Base-by-base conservation (phyloP, 2,113 vertebrate species). In the Guaruba guarouba region DNA sequence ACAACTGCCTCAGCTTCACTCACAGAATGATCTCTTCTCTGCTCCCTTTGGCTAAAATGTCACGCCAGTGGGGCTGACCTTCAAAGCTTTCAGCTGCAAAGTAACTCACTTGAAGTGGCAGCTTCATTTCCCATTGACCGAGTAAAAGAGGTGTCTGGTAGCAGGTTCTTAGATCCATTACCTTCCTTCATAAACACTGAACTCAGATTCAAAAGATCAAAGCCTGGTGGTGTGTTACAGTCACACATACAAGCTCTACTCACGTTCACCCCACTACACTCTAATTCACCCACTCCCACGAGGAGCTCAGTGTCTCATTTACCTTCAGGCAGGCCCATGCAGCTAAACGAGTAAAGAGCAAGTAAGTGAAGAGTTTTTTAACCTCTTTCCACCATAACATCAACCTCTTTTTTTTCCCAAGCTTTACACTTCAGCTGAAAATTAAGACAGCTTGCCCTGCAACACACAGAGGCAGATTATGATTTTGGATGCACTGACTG, bases 71-170 rank as follows among this genome's bases (percentile, higher is more conserved):
- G 86, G 86, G 62, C 68, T 77, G 86, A 94, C 95, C 92, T 97
- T 95, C 93, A 97, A 91, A 97, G 82, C 64, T 94, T 83, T 68
- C 94, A 61, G 85, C n/a, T 91, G 93, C 66, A 95, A 92, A 96
- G 73, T 70, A 94, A 95, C 90, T 95, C 24, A 17, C 78, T 93
- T 9, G 5, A 96, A 97, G 70, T 68, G 61, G 69, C 81, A 89
- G 75, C 64, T 88, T 91, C 75, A 79, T 76, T 67, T 55, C 29
- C 48, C 63, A 90, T 33, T 90, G 91, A 85, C 86, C 62, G 88
- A 94, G 13, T 91, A 94, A 84, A 77, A 49, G 86, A 63, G 91
- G 48, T 27, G 41, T 54, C 48, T 51, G 37, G 28, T 46, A 95
- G 29, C 51, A 81, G 71, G 39, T 48, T 67, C 66, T 82, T 35